phyloP scores from a whole-genome alignment of 2,797 vertebrate genomes.

The Sternotherus odoratus region DNA sequence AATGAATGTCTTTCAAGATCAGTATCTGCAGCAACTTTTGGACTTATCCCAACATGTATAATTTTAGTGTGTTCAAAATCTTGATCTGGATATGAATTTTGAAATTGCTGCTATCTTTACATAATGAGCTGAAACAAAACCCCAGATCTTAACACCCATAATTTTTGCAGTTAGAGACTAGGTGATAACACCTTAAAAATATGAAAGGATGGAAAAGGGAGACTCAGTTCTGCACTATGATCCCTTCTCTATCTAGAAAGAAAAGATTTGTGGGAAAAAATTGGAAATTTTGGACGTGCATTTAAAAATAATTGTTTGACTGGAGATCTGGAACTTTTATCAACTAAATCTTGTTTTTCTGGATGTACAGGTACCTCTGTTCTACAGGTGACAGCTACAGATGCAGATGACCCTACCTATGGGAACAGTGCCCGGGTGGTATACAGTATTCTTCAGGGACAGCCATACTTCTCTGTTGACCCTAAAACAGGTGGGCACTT shows the following conservation, averaged over 20 bases:
- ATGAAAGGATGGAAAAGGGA: neutral
- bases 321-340: neutral
- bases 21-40: neutral
- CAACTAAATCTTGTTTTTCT: conserved; percentile 68
- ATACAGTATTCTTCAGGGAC: conserved; percentile 98
- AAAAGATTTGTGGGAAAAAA: neutral
- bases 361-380: conserved; percentile 92
- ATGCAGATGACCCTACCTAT: conserved; percentile 97
- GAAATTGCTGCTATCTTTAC: neutral
- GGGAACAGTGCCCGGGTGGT: conserved; percentile 97
- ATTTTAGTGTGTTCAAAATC: neutral
- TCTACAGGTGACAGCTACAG: conserved; percentile 95
- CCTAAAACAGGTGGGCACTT: conserved; percentile 92
- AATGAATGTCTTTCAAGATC: neutral
- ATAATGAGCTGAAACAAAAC: neutral
- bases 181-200: neutral
- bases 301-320: neutral
- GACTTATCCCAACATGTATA: neutral
- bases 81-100: neutral
- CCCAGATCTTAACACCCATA: neutral
- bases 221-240: neutral
- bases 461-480: conserved; percentile 99
- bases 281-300: neutral
- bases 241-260: neutral
- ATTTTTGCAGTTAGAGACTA: neutral